Percentiles rank a stretch among this genome's conserved stretches.
Evolutionary conservation across 1,140 invertebrate genomes (phyloP).

Genomic region (Akabosia matsudoensis): DNA sequence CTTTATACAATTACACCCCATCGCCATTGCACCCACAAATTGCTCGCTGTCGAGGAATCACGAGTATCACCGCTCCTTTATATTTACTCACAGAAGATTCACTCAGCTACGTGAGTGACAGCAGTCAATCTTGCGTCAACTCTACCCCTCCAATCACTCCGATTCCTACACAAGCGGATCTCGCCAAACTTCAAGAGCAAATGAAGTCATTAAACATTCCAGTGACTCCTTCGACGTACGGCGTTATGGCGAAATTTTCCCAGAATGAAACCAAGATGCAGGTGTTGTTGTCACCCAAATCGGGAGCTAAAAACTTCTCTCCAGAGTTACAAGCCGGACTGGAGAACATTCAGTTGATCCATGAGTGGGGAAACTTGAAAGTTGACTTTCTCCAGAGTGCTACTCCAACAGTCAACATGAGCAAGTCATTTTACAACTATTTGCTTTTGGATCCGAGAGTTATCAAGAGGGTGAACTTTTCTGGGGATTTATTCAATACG

Average conservation of each 20-base stretch:
- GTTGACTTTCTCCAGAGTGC: slow-evolving; percentile 35
- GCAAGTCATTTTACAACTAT: slow-evolving; percentile 45
- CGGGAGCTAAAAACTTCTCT: slow-evolving; percentile 7
- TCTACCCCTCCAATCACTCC: slow-evolving; percentile 24
- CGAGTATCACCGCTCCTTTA: background rate
- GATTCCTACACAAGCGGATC: slow-evolving; percentile 15
- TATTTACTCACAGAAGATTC: background rate
- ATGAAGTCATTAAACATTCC: slow-evolving; percentile 30
- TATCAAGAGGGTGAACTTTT: slow-evolving; percentile 43
- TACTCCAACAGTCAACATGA: background rate
- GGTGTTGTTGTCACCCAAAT: slow-evolving; percentile 1
- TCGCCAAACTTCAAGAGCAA: slow-evolving; percentile 4
- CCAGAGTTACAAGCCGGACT: slow-evolving; percentile 33
- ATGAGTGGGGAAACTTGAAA: slow-evolving; percentile 33
- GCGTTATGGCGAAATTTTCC: slow-evolving; percentile 34
- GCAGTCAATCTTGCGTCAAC: background rate
- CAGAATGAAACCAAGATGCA: background rate
- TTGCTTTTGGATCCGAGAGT: slow-evolving; percentile 42
- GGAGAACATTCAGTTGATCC: slow-evolving; percentile 26
- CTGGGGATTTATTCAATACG: slow-evolving; percentile 42
- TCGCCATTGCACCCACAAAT: background rate
- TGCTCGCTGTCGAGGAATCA: background rate
- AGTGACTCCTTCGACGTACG: slow-evolving; percentile 31
- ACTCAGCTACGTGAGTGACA: background rate
- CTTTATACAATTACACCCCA: background rate